These are phyloP conservation scores for Zygothrica quintamaculata DNA, from an alignment of 2,888 invertebrate species.

Conservation along the genomic window DNA sequence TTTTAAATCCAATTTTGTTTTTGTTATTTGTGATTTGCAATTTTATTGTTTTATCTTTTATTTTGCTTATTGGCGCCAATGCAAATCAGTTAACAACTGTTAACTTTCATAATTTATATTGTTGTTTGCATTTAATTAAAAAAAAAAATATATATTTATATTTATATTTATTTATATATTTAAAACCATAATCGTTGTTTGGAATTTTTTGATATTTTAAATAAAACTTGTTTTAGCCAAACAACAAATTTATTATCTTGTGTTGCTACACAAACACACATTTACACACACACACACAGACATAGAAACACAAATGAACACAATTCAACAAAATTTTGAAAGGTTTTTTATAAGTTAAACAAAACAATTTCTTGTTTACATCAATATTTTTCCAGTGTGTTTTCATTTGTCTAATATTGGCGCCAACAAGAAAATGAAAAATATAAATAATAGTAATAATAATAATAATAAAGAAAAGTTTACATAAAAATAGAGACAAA, in stretches of 20 bases:
- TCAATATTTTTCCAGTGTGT: conserved; percentile 6
- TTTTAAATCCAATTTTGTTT: neutral
- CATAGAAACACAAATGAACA: conserved; percentile 14
- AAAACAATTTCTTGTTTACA: conserved; percentile 48
- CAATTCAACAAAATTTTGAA: conserved; percentile 10
- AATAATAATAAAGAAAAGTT: no score
- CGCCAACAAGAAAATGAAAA: no score
- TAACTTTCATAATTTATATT: conserved; percentile 66
- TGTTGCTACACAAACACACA: conserved; percentile 34
- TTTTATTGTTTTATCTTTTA: neutral
- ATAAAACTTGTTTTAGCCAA: conserved; percentile 60
- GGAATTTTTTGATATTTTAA: conserved; percentile 17
- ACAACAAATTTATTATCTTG: conserved; percentile 48
- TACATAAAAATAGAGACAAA: no score
- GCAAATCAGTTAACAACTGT: conserved; percentile 63
- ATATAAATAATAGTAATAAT: no score
- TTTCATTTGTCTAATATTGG: conserved; percentile 20
- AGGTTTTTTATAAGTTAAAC: conserved; percentile 20
- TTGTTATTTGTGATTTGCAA: conserved; percentile 5
- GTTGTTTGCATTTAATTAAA: conserved; percentile 61
- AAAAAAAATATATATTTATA: no score
- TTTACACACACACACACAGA: conserved; percentile 3
- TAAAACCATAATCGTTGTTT: conserved; percentile 24
- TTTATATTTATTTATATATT: conserved; percentile 34
- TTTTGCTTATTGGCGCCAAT: conserved; percentile 67